Base-by-base conservation (phyloP, 1,140 invertebrate species). In the Paraescarpia echinospica region DNA sequence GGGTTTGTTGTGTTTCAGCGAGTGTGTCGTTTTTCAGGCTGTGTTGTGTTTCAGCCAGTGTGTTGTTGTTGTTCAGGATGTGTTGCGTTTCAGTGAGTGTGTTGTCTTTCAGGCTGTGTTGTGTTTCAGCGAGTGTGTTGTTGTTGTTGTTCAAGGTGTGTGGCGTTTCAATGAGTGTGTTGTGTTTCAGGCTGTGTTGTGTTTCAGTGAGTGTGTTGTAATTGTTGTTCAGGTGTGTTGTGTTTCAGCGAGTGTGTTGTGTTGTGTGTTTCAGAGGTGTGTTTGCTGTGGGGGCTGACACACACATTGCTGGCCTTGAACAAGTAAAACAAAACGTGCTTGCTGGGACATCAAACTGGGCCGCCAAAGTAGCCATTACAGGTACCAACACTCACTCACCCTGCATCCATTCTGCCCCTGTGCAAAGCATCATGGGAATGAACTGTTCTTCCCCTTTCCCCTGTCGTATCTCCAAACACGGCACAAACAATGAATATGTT, bases 321-420 rank as follows among this genome's bases (percentile, higher is more conserved):
- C n/a, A 98, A 97, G 98, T 98, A 95, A 98, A 99, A 97, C 97
- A 97, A 96, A 97, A 98, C 96, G 98, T 99, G 97, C 98, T 99
- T 96, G 99, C 99, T 97, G 99, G 99, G 96, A 99, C 98, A 96
- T 99, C 98, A 96, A 99, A 99, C 97, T 99, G 99, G 99, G 99
- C 98, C 96, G 99, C 98, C 97, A 99, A 99, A 97, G 98, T 99
- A 97, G 98, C 98, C 96, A 96, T 96, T n/a, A 96, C 95, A 94
- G 96, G 96, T 96, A 93, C 59, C 9, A 77, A 0, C 18, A 77
- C 59, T 18, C 27, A 77, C 59, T 77, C 22, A 27, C 12, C 27
- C 2, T 27, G 2, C 14, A 77, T 27, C 59, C 4, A 77, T 77
- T 27, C 27, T 18, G 22, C 4, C 59, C 22, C 4, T 77, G 22